Evolutionary conservation across 1,140 invertebrate genomes (phyloP), one percentile per base, ranked within the genome.

Genomic region (Saxidomus purpurata): DNA sequence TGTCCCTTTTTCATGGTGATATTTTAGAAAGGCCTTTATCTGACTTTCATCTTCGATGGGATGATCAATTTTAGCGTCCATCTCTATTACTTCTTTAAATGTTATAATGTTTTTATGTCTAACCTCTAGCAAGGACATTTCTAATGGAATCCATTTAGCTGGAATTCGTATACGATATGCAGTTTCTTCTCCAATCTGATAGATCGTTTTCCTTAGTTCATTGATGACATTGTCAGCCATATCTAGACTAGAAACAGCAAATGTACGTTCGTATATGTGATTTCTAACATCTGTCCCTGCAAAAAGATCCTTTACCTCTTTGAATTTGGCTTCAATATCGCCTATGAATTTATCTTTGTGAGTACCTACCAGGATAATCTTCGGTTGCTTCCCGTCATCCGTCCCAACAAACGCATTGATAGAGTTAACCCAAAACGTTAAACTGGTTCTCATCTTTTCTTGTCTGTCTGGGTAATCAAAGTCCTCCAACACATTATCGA

Each of bases 1-100:
- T 19, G 79, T 81, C n/a, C 79, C 79, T 25, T 52, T 81, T 17
- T 25, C 59, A 25, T 81, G 79, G 36, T 81, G 79, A 55, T 81
- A 63, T 43, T 43, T 38, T 31, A 81, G 79, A 40, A 81, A 81
- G 1, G 11, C 36, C 43, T 63, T 47, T 61, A 81, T 43, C 28
- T 79, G 43, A 6, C 55, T n/a, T 25, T 38, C 59, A 2, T 81
- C n/a, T 11, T 31, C 11, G 2, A 59, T 40, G 6, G 55, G 28
- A 34, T n/a, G 13, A 36, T 63, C 55, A 63, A 63, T 81, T 36
- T 8, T 3, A 38, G 43, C 36, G 28, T 81, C 79, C 34, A 40
- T 40, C 19, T 63, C 36, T 15, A 63, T 25, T 9, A 81, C 59
- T n/a, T 61, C 36, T 38, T 63, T 17, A 22, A 81, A 61, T 0